Evolutionary conservation across 1,140 invertebrate genomes (phyloP), one percentile per base, ranked within the genome.

Genomic region (Bactericera cockerelli): DNA sequence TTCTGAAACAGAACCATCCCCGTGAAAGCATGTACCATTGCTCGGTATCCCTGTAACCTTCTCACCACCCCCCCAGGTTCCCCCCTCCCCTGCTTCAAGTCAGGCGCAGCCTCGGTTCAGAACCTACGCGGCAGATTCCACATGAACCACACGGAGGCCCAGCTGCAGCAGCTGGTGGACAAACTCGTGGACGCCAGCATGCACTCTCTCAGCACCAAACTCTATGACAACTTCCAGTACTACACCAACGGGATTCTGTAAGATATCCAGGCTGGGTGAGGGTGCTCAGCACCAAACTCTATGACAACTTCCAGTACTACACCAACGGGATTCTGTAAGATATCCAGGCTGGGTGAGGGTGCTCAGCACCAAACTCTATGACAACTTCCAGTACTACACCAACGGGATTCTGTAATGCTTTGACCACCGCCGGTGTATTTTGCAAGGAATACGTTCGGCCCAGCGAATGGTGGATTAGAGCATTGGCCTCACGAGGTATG

Each of bases 211-310:
- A 98, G 94, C 54, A 99, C 97, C 2, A 91, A 93, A 71, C 80
- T 99, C 13, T 99, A 99, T 73, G 97, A 99, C 77, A 87, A 91
- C 66, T 99, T 96, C 75, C 97, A 99, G 77, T 99, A 99, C 78
- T 87, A 96, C 66, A 97, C 95, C 62, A 99, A 99, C 76, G 96
- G 96, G 62, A 99, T 99, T 67, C 77, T 84, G 19, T 62, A 54
- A 62, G 56, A 31, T n/a, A n/a, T n/a, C n/a, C n/a, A n/a, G n/a
- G n/a, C n/a, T n/a, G n/a, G n/a, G n/a, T n/a, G n/a, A n/a, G n/a
- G n/a, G n/a, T n/a, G n/a, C 79, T 97, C 58, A 98, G 94, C 54
- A 99, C 97, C 2, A 91, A 93, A 71, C 80, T 99, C 13, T 99
- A 99, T 73, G 97, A 99, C 77, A 87, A 91, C 66, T 99, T 96